These are phyloP conservation scores for Platycercus adscitus DNA, from an alignment of 2,113 vertebrate genomes.

Conservation along the genomic window DNA sequence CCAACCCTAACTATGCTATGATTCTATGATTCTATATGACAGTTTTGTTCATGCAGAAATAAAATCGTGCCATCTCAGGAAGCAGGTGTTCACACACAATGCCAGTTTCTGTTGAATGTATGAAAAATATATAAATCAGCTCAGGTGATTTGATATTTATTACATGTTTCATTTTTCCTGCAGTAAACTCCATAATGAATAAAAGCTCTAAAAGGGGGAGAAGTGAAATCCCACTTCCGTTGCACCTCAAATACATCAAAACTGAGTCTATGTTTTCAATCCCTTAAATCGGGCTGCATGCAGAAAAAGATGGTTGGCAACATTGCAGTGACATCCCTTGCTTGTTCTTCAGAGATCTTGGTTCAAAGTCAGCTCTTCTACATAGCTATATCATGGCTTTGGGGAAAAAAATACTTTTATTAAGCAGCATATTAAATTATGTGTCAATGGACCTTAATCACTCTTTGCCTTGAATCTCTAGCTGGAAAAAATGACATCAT, in stretches of 20 bases:
- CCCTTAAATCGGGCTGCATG: neutral
- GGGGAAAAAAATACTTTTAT: neutral
- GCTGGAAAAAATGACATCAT: neutral
- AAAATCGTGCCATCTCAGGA: neutral
- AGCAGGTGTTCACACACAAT: neutral
- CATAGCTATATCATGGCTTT: neutral
- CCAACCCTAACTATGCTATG: no score
- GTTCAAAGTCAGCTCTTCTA: neutral
- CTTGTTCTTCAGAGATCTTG: rapidly evolving
- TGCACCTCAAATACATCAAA: neutral
- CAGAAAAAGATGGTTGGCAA: neutral
- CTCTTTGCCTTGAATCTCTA: neutral
- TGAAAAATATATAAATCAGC: neutral
- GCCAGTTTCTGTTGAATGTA: neutral
- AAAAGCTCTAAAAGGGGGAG: neutral
- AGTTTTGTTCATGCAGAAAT: constrained; percentile 17
- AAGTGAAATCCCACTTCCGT: neutral
- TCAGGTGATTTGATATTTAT: neutral
- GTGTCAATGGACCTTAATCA: neutral
- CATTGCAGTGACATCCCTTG: neutral
- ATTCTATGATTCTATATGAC: neutral
- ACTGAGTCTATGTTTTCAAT: neutral
- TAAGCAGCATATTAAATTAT: neutral
- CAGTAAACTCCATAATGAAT: neutral
- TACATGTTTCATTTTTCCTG: neutral